These are phyloP conservation scores for Drosophila maculinotata DNA, from an alignment of 2,888 invertebrate genomes.

Conservation along the genomic window DNA sequence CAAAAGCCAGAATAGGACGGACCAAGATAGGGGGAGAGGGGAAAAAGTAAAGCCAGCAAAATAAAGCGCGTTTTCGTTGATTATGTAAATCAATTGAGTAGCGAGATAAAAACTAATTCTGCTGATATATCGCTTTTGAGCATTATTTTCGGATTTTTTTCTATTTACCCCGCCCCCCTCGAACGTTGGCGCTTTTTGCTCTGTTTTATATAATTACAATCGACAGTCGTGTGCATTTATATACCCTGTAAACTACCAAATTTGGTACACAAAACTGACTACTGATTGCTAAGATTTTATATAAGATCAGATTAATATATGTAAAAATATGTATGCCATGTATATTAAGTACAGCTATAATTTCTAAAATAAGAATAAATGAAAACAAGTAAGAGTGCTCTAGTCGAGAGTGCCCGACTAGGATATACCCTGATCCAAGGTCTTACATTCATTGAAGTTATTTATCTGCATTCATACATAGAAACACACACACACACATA, in stretches of 20 bases:
- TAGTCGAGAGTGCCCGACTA: too few relatives aligned
- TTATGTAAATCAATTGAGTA: slow-evolving; percentile 74
- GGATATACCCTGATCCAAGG: too few relatives aligned
- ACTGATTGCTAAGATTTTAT: too few relatives aligned
- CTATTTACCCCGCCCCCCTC: neutral
- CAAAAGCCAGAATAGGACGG: neutral
- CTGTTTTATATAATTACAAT: slow-evolving; percentile 40
- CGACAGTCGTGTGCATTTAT: slow-evolving; percentile 16
- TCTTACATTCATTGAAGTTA: too few relatives aligned
- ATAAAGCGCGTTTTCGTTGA: slow-evolving; percentile 66
- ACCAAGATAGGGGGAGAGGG: neutral
- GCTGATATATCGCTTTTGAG: slow-evolving; percentile 72
- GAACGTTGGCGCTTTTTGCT: slow-evolving; percentile 11
- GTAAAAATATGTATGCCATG: too few relatives aligned
- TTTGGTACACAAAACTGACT: too few relatives aligned
- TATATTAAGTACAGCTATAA: too few relatives aligned
- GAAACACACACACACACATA: too few relatives aligned
- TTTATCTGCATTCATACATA: too few relatives aligned
- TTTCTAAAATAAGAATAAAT: too few relatives aligned
- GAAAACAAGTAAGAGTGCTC: too few relatives aligned
- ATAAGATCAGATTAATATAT: too few relatives aligned
- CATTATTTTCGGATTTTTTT: slow-evolving; percentile 52
- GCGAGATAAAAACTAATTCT: slow-evolving; percentile 67
- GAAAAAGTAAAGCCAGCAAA: slow-evolving; percentile 12
- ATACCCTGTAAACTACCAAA: slow-evolving; percentile 19